Conservation (phyloP, 2,113 vertebrate genomes). For the Microcebus jonahi region DNA sequence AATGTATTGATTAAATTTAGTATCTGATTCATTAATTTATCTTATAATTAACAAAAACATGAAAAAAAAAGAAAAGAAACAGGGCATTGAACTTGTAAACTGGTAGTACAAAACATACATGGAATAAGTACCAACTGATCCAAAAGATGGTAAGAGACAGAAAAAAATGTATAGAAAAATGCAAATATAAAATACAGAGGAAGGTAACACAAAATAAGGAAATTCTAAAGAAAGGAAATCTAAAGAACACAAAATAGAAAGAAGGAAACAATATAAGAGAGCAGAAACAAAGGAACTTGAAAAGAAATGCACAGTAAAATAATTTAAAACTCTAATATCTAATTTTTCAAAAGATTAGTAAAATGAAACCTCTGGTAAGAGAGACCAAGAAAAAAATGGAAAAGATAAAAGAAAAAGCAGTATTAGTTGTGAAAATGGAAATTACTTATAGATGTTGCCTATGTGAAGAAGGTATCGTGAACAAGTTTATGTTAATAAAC, state of each 20-base stretch:
- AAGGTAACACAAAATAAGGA: background rate
- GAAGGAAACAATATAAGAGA: background rate
- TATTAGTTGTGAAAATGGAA: background rate
- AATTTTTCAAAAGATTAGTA: constrained; percentile 28
- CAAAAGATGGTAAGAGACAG: background rate
- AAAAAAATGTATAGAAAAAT: background rate
- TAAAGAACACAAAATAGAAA: background rate
- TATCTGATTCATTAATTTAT: background rate
- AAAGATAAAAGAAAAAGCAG: background rate
- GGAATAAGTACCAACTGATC: background rate
- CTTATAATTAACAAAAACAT: background rate
- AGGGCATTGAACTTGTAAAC: background rate
- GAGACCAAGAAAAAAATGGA: background rate
- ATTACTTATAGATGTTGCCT: background rate
- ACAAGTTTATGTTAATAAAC: background rate
- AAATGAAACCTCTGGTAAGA: background rate
- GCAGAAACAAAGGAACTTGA: background rate
- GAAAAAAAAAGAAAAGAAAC: background rate
- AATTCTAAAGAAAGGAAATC: background rate
- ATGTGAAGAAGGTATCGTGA: background rate
- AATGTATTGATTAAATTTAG: background rate
- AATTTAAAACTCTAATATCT: background rate
- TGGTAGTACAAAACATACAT: background rate
- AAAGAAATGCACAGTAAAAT: background rate
- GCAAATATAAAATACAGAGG: background rate